A percentile compares a stretch with the other conserved stretches of the same genome.
phyloP scores from a whole-genome alignment of 2,113 vertebrate species.

The Ardeotis arabs region DNA sequence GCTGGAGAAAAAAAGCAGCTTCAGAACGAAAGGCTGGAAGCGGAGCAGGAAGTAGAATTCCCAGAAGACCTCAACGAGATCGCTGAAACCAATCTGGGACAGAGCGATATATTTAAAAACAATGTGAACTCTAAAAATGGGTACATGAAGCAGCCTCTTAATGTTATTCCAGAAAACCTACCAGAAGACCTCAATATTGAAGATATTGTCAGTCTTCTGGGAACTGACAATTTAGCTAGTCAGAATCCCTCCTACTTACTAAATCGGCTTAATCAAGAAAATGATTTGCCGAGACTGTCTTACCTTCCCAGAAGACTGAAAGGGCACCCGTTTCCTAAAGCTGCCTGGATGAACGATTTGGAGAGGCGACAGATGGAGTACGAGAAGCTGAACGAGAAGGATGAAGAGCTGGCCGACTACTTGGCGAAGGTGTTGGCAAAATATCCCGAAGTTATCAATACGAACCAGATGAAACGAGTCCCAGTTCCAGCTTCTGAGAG shows the following conservation, averaged over 20 bases:
- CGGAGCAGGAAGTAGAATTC: conserved; percentile 71
- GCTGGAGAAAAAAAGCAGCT: conserved; percentile 71
- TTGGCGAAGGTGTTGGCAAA: conserved; percentile 84
- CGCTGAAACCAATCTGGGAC: conserved; percentile 71
- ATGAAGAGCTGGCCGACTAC: conserved; percentile 86
- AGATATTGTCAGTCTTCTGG: conserved; percentile 88
- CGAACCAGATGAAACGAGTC: conserved; percentile 74
- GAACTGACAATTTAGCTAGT: conserved; percentile 74
- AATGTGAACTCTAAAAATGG: conserved; percentile 71
- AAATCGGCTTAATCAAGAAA: conserved; percentile 79
- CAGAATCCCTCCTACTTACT: conserved; percentile 77
- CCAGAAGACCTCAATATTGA: conserved; percentile 83
- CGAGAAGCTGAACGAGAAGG: conserved; percentile 80
- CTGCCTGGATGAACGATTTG: conserved; percentile 70
- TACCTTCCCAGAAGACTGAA: conserved; percentile 70
- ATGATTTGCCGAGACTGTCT: conserved; percentile 71
- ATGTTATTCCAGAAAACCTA: conserved; percentile 71
- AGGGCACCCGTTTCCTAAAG: conserved; percentile 70
- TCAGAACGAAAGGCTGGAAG: conserved; percentile 69
- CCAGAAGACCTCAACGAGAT: conserved; percentile 68
- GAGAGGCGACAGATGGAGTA: conserved; percentile 76
- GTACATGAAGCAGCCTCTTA: conserved; percentile 72
- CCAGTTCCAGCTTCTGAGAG: conserved; percentile 68
- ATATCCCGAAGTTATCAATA: conserved; percentile 80
- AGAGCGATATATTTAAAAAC: conserved; percentile 69